Conservation (phyloP, 1,140 invertebrate genomes). For the Cecropterus lyciades region DNA sequence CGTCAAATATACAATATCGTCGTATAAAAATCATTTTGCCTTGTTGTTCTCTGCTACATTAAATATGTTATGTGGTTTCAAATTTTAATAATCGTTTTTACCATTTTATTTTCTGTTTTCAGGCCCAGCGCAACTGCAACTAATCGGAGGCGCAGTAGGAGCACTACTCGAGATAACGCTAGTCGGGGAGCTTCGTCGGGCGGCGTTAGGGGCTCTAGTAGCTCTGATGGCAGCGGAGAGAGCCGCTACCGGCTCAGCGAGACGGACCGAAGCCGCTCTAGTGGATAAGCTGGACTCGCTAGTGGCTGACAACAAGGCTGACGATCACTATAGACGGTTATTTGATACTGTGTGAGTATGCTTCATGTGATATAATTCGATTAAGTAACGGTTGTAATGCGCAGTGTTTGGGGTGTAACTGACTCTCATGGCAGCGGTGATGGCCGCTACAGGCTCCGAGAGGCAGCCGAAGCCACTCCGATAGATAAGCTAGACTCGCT, state of each 20-base stretch:
- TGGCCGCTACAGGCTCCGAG: conserved; percentile 92
- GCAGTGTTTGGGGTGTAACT: too few relatives aligned
- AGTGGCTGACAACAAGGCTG: conserved; percentile 96
- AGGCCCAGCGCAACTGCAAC: conserved; percentile 88
- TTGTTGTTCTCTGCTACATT: too few relatives aligned
- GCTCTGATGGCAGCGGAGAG: conserved; percentile 99
- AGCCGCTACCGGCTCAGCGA: conserved; percentile 91
- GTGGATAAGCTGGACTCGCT: conserved; percentile 97
- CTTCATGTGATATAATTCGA: too few relatives aligned
- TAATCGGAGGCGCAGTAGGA: conserved; percentile 97
- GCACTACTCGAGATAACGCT: conserved; percentile 97
- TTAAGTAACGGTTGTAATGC: too few relatives aligned
- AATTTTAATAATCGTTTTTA: too few relatives aligned
- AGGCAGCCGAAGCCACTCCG: conserved; percentile 94
- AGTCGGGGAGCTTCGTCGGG: conserved; percentile 95
- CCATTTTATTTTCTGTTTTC: too few relatives aligned
- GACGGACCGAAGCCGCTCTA: conserved; percentile 95
- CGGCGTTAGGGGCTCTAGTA: conserved; percentile 97
- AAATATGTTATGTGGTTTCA: too few relatives aligned
- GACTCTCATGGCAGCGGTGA: conserved; percentile 98
- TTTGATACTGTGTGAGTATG: conserved; percentile 97
- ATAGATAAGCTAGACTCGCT: conserved; percentile 97
- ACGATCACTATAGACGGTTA: conserved; percentile 95
- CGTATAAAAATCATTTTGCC: too few relatives aligned
- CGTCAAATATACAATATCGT: too few relatives aligned